Evolutionary conservation across 2,888 invertebrate genomes (phyloP).

Genomic region (Anorthoa munda): DNA sequence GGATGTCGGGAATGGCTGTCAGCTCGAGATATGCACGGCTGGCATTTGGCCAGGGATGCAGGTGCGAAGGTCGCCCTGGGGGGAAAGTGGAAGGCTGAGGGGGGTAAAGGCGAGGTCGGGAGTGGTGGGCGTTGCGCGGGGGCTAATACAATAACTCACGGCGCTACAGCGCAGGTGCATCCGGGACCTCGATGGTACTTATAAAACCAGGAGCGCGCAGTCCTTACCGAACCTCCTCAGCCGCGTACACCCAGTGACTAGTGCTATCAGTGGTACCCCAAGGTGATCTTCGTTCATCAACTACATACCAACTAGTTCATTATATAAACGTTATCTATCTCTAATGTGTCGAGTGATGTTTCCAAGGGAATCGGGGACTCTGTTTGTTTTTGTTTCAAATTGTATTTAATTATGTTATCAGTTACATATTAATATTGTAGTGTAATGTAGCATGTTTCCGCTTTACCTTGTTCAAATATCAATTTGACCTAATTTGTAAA

Average conservation of each 20-base stretch:
- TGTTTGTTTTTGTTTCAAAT: conserved; percentile 27
- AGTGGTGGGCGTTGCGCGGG: conserved; percentile 52
- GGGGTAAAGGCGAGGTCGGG: conserved; percentile 40
- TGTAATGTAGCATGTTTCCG: conserved; percentile 31
- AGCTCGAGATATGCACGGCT: conserved; percentile 73
- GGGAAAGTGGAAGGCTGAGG: conserved; percentile 57
- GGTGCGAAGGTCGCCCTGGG: conserved; percentile 80
- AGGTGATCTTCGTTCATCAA: conserved; percentile 61
- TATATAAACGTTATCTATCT: conserved; percentile 51
- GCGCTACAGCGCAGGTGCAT: conserved; percentile 85
- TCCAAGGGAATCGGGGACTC: conserved; percentile 10
- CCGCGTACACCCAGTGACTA: conserved; percentile 32
- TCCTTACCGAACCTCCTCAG: conserved; percentile 30
- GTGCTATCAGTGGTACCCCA: conserved; percentile 60
- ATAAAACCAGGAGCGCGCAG: conserved; percentile 63
- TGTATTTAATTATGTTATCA: conserved; percentile 15
- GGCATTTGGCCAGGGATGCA: conserved; percentile 87
- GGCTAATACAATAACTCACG: conserved; percentile 78
- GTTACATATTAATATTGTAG: conserved; percentile 21
- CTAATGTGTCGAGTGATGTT: conserved; percentile 14
- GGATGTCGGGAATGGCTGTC: conserved; percentile 52
- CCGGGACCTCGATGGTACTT: conserved; percentile 67
- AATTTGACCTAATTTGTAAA: conserved; percentile 38
- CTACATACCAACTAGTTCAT: conserved; percentile 30
- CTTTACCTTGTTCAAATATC: conserved; percentile 43